Evolutionary conservation across 2,797 vertebrate genomes (phyloP), one percentile per base, ranked within the genome.

Genomic region (Molothrus ater): DNA sequence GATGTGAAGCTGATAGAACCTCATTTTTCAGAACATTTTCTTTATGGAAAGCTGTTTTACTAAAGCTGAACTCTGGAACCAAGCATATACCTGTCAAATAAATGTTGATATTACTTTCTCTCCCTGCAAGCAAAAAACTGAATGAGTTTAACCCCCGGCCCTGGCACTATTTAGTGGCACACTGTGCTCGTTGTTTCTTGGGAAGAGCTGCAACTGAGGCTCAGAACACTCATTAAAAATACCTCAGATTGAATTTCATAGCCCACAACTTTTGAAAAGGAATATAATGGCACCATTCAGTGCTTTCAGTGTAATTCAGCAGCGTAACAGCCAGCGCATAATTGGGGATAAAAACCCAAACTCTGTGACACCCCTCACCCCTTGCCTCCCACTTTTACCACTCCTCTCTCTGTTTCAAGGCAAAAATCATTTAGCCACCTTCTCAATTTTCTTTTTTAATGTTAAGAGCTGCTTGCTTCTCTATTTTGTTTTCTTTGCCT

Each of bases 261-360:
- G 95, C 79, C 87, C 86, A 80, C 57, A 72, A 83, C 93, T 96
- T 97, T 74, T 43, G 92, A 93, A 92, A 59, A 75, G 42, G 71
- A 87, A 61, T 92, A 98, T 97, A 98, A 98, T 96, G 86, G 94
- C 73, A 70, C 96, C 95, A 98, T 98, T 98, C 96, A 98, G 93
- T 63, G 61, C 45, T 65, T 60, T 29, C 32, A 11, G 92, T 40
- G 75, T 78, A 94, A 95, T 64, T 89, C 79, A 74, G 80, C 76
- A 93, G 73, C 1, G 1, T 18, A 59, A 76, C 80, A 96, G 93
- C 75, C 94, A 88, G 42, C 0, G 3, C 0, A 6, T 86, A 96
- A 90, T 28, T 57, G 64, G 79, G 59, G 54, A 96, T 80, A 63
- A 90, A 92, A 91, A 38, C 57, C 72, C 89, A 90, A 93, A 86